A percentile compares a stretch with the other conserved stretches of the same genome.
These are phyloP conservation scores for Lota lota DNA, from an alignment of 2,113 vertebrate genomes.

Conservation along the genomic window DNA sequence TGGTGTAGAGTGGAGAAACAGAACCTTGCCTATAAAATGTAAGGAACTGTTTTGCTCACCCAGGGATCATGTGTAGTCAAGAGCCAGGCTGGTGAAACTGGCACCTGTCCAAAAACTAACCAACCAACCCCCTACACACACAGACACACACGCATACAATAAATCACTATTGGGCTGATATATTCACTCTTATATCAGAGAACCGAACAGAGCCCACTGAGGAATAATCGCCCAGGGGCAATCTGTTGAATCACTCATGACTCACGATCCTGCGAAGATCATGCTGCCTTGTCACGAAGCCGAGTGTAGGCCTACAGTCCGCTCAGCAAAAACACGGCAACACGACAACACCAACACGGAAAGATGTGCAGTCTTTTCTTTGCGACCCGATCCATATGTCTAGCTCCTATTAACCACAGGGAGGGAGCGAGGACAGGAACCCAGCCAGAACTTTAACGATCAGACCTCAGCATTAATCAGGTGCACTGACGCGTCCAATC, in stretches of 20 bases:
- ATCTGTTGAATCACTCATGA: slow-evolving; percentile 12
- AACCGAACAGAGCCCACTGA: background rate
- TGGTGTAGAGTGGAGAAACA: too few species aligned
- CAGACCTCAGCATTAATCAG: slow-evolving; percentile 49
- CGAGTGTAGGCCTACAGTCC: too few species aligned
- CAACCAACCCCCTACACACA: background rate
- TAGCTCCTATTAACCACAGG: background rate
- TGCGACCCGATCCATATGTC: too few species aligned
- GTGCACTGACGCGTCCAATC: slow-evolving; percentile 46
- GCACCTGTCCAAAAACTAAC: background rate
- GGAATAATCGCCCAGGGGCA: background rate
- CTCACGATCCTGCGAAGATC: background rate
- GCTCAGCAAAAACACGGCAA: too few species aligned
- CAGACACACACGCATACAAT: background rate
- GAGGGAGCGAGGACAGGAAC: background rate
- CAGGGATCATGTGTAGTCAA: too few species aligned
- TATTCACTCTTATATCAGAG: background rate
- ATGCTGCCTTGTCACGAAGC: too few species aligned
- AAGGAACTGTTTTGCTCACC: too few species aligned
- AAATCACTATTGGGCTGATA: background rate
- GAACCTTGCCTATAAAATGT: too few species aligned
- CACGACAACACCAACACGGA: too few species aligned
- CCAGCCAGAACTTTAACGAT: slow-evolving; percentile 37
- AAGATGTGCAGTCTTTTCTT: too few species aligned
- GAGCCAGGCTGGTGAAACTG: too few species aligned